Evolutionary conservation across 2,797 vertebrate genomes (phyloP), one percentile per base, ranked within the genome.

Genomic region (Hirundo rustica): DNA sequence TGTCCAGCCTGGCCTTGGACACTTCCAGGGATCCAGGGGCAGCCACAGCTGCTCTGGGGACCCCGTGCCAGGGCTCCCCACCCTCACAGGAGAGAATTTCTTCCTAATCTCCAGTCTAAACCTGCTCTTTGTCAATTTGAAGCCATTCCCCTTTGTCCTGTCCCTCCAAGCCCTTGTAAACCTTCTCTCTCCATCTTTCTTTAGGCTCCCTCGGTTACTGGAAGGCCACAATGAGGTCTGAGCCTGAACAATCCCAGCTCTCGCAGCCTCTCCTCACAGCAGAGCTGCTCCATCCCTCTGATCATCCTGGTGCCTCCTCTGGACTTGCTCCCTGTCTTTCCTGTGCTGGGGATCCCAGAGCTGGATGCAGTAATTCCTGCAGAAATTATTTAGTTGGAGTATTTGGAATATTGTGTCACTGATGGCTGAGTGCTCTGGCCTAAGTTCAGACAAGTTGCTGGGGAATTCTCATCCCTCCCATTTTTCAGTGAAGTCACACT

Each of bases 401-500:
- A 55, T 55, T 55, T 76, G 67, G 64, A 77, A 67, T 67, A 18
- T 65, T 48, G 17, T 58, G 47, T 19, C 67, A 48, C 44, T 3
- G 0, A 5, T 17, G 51, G 34, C 8, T 1, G 8, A 44, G 40
- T 40, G 51, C 53, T 80, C 26, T 55, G 55, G 72, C 30, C 11
- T 60, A 68, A 88, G 71, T 23, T 73, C 64, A 75, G 60, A 10
- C 11, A 32, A 26, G 17, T 40, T 84, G 3, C 21, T 60, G n/a
- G 74, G 64, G 51, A 74, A 55, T 79, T 88, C 32, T 75, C 20
- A 19, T 27, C 47, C 55, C 51, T 92, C 67, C 25, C 2, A 1
- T 89, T 92, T 96, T 84, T 62, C 66, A 78, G 23, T 34, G 26
- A 74, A 82, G 75, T 74, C 78, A 77, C 61, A 64, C 29, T 27